Base-by-base conservation (phyloP, 2,113 vertebrate species). In the Onychorhynchus coronatus region DNA sequence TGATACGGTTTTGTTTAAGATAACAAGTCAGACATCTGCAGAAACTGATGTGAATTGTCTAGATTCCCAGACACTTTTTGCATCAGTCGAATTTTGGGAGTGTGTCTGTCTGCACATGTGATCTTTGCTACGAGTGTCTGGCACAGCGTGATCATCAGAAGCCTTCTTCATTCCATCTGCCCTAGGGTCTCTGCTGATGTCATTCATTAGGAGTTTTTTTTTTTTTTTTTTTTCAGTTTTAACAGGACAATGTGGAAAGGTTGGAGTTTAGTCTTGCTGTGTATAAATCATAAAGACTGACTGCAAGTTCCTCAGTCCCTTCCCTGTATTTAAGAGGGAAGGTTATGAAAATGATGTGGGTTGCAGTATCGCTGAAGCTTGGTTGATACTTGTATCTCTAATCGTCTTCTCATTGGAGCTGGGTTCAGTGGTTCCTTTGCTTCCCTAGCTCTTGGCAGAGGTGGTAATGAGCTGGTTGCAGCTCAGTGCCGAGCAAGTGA, bases 1-100 rank as follows among this genome's bases (percentile, higher is more conserved):
- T 97, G 94, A 96, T 97, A 97, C 5, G 90, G 82, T 81, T 95
- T 91, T 95, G 87, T 96, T 93, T 95, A 93, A 97, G 96, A 96
- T 97, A 92, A 92, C 89, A 87, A 94, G 80, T 79, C 93, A 97
- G 96, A 96, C 95, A 97, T 88, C 95, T 96, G 93, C 80, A 96
- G 91, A 96, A 93, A 96, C 83, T 93, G 93, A 96, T 96, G 95
- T 70, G 91, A 94, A 96, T 90, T 91, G 92, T 93, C 76, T 93
- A 94, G 89, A 94, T 97, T 96, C 87, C 94, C 92, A 96, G 97
- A 97, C 94, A 77, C 81, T 95, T 96, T 91, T 95, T 95, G 89
- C 95, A 94, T 91, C 91, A 87, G 62, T 89, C 0, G 16, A 87
- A 88, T 73, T 84, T 94, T 66, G 81, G 85, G 92, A 96, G 67